Evolutionary conservation across 1,140 invertebrate species (phyloP).

Genomic region (Hesperophylax magnus): DNA sequence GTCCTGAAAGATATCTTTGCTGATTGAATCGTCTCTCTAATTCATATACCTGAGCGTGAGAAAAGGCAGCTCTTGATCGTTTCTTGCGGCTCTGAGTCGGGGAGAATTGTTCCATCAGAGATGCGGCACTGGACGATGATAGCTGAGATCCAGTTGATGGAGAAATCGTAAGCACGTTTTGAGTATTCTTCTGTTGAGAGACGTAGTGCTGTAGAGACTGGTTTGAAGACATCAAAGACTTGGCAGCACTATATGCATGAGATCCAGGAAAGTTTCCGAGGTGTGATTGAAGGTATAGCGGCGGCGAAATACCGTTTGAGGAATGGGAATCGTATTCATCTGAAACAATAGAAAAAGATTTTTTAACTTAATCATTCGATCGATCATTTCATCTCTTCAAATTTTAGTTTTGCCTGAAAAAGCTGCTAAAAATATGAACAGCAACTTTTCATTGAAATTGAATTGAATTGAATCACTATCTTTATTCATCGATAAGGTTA

Average conservation of each 20-base stretch:
- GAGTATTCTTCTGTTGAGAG: conserved; percentile 41
- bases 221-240: conserved; percentile 61
- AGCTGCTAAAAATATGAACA: no score
- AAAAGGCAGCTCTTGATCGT: conserved; percentile 93
- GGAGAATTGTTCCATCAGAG: conserved; percentile 50
- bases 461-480: no score
- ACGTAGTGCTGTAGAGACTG: conserved; percentile 45
- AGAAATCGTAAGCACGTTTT: conserved; percentile 27
- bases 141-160: conserved; percentile 38
- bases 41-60: conserved; percentile 95
- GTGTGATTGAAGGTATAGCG: conserved; percentile 59
- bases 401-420: no score
- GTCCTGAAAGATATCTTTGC: conserved; percentile 95
- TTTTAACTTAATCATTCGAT: no score
- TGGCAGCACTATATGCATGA: conserved; percentile 64
- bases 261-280: conserved; percentile 59
- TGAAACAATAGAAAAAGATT: conserved; percentile 62
- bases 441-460: no score
- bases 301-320: conserved; percentile 65
- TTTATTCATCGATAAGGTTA: no score
- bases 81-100: conserved; percentile 52
- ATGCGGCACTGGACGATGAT: background rate
- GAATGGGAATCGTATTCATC: conserved; percentile 70
- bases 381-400: no score
- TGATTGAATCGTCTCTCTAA: conserved; percentile 94